These are phyloP conservation scores for Hylaea fasciaria DNA, from an alignment of 2,888 invertebrate genomes.

Conservation along the genomic window DNA sequence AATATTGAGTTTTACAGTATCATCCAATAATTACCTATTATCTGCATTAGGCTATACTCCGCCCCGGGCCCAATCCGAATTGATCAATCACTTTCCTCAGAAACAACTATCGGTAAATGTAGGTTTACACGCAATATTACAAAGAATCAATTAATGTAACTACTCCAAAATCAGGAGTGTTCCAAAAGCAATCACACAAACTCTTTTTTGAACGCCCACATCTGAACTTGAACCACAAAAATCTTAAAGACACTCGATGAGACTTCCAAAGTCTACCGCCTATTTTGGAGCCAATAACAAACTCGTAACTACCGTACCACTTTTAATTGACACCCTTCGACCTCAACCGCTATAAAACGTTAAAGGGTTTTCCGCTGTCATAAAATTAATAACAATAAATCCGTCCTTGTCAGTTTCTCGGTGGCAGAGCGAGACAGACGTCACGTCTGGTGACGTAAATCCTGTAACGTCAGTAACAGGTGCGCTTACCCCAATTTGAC, in stretches of 20 bases:
- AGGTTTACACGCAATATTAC: no score
- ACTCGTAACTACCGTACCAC: constrained; percentile 27
- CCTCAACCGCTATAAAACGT: constrained; percentile 31
- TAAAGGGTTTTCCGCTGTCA: constrained; percentile 43
- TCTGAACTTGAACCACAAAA: neutral
- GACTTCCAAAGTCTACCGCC: constrained; percentile 7
- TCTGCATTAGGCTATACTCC: no score
- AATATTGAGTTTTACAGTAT: no score
- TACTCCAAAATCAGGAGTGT: no score
- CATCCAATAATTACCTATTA: no score
- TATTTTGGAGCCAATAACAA: constrained; percentile 16
- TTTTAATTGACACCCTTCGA: constrained; percentile 35
- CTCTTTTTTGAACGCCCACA: neutral
- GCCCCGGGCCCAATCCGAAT: no score
- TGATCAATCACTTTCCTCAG: no score
- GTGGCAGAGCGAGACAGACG: constrained; percentile 43
- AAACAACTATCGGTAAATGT: no score
- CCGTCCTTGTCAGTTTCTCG: constrained; percentile 48
- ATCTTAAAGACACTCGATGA: neutral
- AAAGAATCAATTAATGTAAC: no score
- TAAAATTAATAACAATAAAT: constrained; percentile 52
- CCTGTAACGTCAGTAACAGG: constrained; percentile 51
- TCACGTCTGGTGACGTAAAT: constrained; percentile 42
- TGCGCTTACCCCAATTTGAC: constrained; percentile 46
- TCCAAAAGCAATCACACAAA: no score